A percentile compares a stretch with the other conserved stretches of the same genome.
phyloP scores from a whole-genome alignment of 2,113 vertebrate genomes.

The Coptodon rendalli region DNA sequence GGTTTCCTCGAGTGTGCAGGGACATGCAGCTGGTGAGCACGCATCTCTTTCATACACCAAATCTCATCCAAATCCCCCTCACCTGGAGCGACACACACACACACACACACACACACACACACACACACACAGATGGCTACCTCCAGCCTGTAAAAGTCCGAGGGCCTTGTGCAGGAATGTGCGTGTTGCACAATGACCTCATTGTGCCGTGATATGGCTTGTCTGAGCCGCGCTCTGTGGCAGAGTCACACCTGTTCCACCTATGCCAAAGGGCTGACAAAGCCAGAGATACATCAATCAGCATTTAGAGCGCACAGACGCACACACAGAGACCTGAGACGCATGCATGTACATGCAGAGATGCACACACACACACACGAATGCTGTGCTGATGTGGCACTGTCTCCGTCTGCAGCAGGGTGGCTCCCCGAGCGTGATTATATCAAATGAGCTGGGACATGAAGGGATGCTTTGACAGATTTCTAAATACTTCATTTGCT shows the following conservation, averaged over 20 bases:
- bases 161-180: constrained; percentile 70
- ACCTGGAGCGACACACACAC: constrained; percentile 51
- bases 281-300: constrained; percentile 77
- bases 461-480: background rate
- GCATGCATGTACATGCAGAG: constrained; percentile 3
- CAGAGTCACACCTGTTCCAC: constrained; percentile 82
- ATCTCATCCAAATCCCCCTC: constrained; percentile 64
- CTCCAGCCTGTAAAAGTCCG: constrained; percentile 68
- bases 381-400: constrained; percentile 42
- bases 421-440: constrained; percentile 30
- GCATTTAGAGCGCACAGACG: constrained; percentile 50
- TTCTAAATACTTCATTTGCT: constrained; percentile 18
- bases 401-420: constrained; percentile 45
- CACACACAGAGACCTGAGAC: background rate
- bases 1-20: constrained; percentile 22
- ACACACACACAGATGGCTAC: constrained; percentile 53
- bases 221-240: constrained; percentile 74
- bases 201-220: constrained; percentile 74
- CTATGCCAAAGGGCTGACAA: constrained; percentile 77
- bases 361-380: background rate
- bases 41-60: constrained; percentile 57
- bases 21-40: constrained; percentile 57
- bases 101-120: background rate
- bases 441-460: constrained; percentile 24
- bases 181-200: constrained; percentile 76